phyloP scores from a whole-genome alignment of 2,797 vertebrate species.

The Trematomus bernacchii region DNA sequence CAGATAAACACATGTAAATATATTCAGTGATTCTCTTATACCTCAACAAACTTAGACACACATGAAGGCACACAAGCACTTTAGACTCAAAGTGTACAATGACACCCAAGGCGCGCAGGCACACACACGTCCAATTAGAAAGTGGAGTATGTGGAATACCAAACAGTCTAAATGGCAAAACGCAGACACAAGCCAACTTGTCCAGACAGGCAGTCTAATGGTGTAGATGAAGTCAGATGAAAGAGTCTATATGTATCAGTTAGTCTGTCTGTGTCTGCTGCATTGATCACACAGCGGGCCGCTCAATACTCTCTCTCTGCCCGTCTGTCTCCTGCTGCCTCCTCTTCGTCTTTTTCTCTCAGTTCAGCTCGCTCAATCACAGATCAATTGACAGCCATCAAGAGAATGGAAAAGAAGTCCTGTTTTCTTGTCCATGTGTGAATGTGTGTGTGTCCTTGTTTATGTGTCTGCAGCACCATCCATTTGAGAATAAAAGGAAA shows the following conservation, averaged over 20 bases:
- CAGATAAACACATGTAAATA: conserved; percentile 40
- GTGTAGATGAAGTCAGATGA: conserved; percentile 68
- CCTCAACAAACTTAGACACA: conserved; percentile 9
- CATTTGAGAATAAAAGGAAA: not conserved
- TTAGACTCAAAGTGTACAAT: conserved; percentile 31
- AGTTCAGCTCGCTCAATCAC: conserved; percentile 41
- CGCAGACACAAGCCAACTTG: conserved; percentile 7
- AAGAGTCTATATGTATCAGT: conserved; percentile 67
- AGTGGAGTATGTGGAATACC: conserved; percentile 37
- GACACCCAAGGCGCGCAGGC: conserved; percentile 24
- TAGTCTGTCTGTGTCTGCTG: conserved; percentile 58
- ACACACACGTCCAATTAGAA: conserved; percentile 38
- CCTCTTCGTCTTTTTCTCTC: conserved; percentile 40
- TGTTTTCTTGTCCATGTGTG: not conserved
- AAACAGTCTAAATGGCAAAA: conserved; percentile 48
- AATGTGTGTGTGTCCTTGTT: not conserved
- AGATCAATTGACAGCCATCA: conserved; percentile 50
- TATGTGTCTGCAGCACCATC: not conserved
- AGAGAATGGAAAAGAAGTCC: conserved; percentile 23
- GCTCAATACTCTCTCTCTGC: conserved; percentile 55
- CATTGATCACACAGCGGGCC: conserved; percentile 63
- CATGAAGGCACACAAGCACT: conserved; percentile 28
- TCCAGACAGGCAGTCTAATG: conserved; percentile 52
- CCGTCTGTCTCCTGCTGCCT: conserved; percentile 45
- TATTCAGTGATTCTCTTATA: conserved; percentile 26